Conservation (phyloP, 2,113 vertebrate species). For the Poicephalus gulielmi region DNA sequence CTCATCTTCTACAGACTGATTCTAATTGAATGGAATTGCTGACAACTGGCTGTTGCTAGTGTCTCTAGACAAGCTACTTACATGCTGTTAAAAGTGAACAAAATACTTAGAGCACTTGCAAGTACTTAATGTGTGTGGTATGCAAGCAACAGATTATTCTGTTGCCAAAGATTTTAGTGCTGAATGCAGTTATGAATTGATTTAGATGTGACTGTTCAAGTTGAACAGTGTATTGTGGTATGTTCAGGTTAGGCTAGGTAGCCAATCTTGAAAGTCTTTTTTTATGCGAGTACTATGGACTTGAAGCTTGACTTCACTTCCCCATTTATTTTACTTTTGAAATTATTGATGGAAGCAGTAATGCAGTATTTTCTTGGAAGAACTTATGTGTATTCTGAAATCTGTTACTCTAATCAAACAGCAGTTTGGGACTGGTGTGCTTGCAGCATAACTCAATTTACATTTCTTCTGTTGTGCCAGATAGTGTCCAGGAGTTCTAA, state of each 20-base stretch:
- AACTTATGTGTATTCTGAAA: not conserved
- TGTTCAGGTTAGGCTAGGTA: not conserved
- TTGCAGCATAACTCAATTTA: constrained; percentile 20
- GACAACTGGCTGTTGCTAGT: not conserved
- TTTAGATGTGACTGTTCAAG: constrained; percentile 5
- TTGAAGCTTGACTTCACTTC: not conserved
- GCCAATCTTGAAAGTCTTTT: not conserved
- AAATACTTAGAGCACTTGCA: not conserved
- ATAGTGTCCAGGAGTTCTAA: not conserved
- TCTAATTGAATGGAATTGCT: not conserved
- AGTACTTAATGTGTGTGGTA: not conserved
- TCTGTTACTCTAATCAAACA: not conserved
- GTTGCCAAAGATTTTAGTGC: constrained; percentile 2
- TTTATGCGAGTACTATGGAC: not conserved
- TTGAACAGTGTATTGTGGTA: not conserved
- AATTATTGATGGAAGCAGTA: not conserved
- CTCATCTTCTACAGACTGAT: not conserved
- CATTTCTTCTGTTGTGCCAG: constrained; percentile 8
- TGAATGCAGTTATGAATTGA: constrained; percentile 15
- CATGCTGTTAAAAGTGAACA: not conserved
- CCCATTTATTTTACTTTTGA: not conserved
- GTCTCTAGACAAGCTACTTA: not conserved
- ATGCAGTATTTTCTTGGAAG: not conserved
- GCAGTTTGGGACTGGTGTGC: constrained; percentile 2
- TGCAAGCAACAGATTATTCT: not conserved